Evolutionary conservation across 1,140 invertebrate genomes (phyloP).

Genomic region (Calosoma granatense): DNA sequence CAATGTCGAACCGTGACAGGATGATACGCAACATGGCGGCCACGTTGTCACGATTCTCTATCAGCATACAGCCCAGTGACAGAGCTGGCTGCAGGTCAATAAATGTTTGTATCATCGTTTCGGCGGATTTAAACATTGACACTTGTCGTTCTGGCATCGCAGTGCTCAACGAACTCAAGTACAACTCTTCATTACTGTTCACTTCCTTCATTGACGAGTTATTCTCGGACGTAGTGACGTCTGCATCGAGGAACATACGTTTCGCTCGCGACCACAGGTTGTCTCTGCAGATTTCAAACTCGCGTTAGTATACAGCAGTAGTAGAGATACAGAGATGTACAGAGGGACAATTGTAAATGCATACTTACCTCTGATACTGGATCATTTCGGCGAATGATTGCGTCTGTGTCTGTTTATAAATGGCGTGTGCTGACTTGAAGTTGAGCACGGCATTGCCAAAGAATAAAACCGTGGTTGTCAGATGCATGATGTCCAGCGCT

Average conservation of each 20-base stretch:
- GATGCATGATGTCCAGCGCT: conserved; percentile 28
- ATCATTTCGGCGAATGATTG: conserved; percentile 17
- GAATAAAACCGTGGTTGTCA: conserved; percentile 32
- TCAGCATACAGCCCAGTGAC: not conserved
- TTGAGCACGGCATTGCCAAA: conserved; percentile 33
- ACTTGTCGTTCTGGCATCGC: not conserved
- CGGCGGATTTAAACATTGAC: not conserved
- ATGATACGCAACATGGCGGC: not conserved
- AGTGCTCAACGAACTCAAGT: not conserved
- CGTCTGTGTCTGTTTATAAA: conserved; percentile 31
- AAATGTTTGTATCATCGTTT: not conserved
- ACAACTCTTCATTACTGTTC: not conserved
- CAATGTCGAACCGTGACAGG: not conserved
- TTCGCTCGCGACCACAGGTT: not conserved
- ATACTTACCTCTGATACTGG: not conserved
- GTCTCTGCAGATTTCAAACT: not conserved
- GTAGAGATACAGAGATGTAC: not conserved
- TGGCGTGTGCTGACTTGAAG: conserved; percentile 26
- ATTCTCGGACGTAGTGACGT: not conserved
- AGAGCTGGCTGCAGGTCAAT: not conserved
- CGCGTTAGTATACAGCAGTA: conserved; percentile 1
- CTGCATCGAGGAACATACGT: not conserved
- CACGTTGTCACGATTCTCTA: not conserved
- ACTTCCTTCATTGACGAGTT: not conserved
- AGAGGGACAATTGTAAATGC: not conserved